Evolutionary conservation across 2,888 invertebrate species (phyloP), one percentile per base, ranked within the genome.

Genomic region (Sarcophaga variegata): DNA sequence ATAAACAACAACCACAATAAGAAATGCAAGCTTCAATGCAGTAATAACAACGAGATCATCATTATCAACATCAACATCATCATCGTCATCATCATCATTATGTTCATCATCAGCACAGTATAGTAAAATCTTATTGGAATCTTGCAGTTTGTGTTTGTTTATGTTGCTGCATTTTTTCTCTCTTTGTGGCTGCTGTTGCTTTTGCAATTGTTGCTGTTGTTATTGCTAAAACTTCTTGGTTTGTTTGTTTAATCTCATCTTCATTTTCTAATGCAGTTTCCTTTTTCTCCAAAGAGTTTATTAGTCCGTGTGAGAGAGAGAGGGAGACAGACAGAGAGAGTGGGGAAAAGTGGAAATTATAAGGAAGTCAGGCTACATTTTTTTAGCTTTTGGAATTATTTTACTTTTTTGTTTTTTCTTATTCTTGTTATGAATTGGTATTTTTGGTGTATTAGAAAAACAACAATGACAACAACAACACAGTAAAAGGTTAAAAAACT

Each of bases 401-500:
- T 63, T n/a, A 63, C 62, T 49, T 66, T 60, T 49, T 66, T 66
- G 20, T 62, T 66, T 64, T 62, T 81, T 37, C 37, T 37, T 37
- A 37, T 37, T 37, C 37, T 37, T 37, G 37, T 37, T 37, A 37
- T 37, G 37, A 37, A 37, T 37, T 37, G 37, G 37, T 2, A 37
- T 37, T 37, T 37, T 37, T 37, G 37, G 77, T 74, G 77, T 75
- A 63, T 87, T 87, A 82, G 81, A 79, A 83, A 79, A 81, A 67
- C 84, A 62, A 78, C 78, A 67, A 67, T 37, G 37, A 37, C 37
- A 37, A 37, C 37, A 37, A 2, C 10, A 37, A 83, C 62, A 76
- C 20, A 83, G 76, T 82, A 84, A 84, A 84, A 87, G 87, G 87
- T 87, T 87, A 84, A 87, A 81, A 81, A 87, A 84, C 87, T 87